Evolutionary conservation across 2,888 invertebrate species (phyloP), one percentile per base, ranked within the genome.

Genomic region (Eilema sororculum): DNA sequence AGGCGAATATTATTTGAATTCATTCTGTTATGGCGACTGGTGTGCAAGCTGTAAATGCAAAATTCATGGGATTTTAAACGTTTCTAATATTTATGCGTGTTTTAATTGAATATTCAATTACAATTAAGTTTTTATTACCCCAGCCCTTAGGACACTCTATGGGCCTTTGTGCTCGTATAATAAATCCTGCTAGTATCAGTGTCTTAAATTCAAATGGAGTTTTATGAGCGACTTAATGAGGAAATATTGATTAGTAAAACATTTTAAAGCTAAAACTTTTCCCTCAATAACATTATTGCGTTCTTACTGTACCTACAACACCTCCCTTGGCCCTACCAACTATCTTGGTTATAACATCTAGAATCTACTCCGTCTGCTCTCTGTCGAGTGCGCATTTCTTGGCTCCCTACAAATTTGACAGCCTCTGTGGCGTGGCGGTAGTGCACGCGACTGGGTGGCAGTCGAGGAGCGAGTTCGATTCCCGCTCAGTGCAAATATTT

Each of bases 51-150:
- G 69, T 76, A 72, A 74, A 77, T 80, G 73, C 74, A 75, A 80
- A 76, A 75, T 75, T 70, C 75, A 79, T 82, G 37, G 73, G 71
- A 74, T 79, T 82, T 84, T 84, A 84, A 86, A 80, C 78, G 85
- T 78, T 78, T 79, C 81, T 78, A 78, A 85, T 81, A 79, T 84
- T 84, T 84, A 86, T 81, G 83, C 72, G 69, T 70, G 68, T 78
- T 87, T 81, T 86, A 85, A 90, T 89, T 89, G 86, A 90, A 89
- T 90, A 92, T 92, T 89, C 90, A 89, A 90, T 89, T 89, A 88
- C 70, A 69, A 76, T 75, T 69, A 58, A 70, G 68, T 60, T 77
- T 84, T 84, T 76, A 82, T 78, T 74, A 78, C 73, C 77, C 77
- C 76, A 72, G 76, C 67, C 70, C 67, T 79, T 77, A 37, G 8